Evolutionary conservation across 2,113 vertebrate species (phyloP), one percentile per base, ranked within the genome.

Genomic region (Sebastes fasciatus): DNA sequence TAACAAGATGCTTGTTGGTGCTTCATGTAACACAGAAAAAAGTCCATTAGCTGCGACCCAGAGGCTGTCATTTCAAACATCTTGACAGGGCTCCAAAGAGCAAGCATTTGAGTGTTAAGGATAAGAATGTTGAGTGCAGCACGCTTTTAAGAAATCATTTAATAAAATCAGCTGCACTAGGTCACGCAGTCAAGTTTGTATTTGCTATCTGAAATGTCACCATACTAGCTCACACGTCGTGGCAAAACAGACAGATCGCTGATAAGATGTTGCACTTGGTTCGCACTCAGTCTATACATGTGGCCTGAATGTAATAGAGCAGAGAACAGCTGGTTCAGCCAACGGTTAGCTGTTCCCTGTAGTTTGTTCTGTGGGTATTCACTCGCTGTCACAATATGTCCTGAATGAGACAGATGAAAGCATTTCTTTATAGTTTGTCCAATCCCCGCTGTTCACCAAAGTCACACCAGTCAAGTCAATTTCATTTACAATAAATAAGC

Each of bases 51-150:
- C 66, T 66, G 67, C 57, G 43, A 74, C 74, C 80, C 51, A 23
- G 67, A 69, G 83, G 82, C 70, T 79, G 84, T 87, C 63, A 57
- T 66, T 82, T 63, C 49, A 75, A 23, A 66, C 69, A 76, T 82
- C 71, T 87, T 65, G 51, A 78, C 74, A 70, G 21, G 54, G 42
- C 74, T 34, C 61, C 74, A 60, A 43, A 83, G 63, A 79, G 70
- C 17, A 68, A 84, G 48, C 58, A 60, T 77, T 43, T 77, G 16
- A 61, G 26, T 62, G 61, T n/a, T 26, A 21, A 84, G 42, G 67
- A 61, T 57, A 54, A 66, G 48, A 80, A 66, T 65, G 65, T 61
- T 54, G 68, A 86, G 60, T 73, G 57, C 55, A 57, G 40, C 8
- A 6, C 13, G 9, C 74, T 80, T 17, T 78, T 55, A 23, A 34